Evolutionary conservation across 2,113 vertebrate genomes (phyloP).

Genomic region (Tachysurus fulvidraco): DNA sequence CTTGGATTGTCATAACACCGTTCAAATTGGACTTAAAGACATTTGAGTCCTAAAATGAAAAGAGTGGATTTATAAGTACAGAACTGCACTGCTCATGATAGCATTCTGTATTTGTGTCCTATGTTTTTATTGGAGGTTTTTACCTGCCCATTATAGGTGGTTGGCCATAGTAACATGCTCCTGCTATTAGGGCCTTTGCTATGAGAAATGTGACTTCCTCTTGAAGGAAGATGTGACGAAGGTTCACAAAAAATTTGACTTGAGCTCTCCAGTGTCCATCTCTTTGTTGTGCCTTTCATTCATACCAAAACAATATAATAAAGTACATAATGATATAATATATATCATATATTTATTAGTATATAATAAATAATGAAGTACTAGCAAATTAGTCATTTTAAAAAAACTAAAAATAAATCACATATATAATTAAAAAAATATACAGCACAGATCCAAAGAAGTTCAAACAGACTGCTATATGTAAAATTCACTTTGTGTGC

Average conservation of each 20-base stretch:
- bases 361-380: background rate
- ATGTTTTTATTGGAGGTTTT: constrained; percentile 10
- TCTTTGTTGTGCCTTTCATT: constrained; percentile 34
- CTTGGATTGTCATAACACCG: constrained; percentile 85
- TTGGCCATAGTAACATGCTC: constrained; percentile 61
- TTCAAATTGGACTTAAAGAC: constrained; percentile 72
- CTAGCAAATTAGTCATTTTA: background rate
- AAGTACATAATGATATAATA: no score
- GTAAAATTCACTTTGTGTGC: background rate
- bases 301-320: constrained; percentile 17
- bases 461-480: background rate
- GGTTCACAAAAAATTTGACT: constrained; percentile 58
- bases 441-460: background rate
- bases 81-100: background rate
- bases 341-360: no score
- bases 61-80: constrained; percentile 20
- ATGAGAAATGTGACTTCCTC: constrained; percentile 55
- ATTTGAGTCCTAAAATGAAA: constrained; percentile 65
- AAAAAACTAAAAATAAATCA: background rate
- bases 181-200: constrained; percentile 72
- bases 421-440: background rate
- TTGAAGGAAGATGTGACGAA: constrained; percentile 50
- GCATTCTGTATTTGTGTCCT: background rate
- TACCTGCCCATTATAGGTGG: constrained; percentile 70
- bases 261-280: constrained; percentile 36